Evolutionary conservation across 2,888 invertebrate genomes (phyloP).

Genomic region (Nemapogon koenigi): DNA sequence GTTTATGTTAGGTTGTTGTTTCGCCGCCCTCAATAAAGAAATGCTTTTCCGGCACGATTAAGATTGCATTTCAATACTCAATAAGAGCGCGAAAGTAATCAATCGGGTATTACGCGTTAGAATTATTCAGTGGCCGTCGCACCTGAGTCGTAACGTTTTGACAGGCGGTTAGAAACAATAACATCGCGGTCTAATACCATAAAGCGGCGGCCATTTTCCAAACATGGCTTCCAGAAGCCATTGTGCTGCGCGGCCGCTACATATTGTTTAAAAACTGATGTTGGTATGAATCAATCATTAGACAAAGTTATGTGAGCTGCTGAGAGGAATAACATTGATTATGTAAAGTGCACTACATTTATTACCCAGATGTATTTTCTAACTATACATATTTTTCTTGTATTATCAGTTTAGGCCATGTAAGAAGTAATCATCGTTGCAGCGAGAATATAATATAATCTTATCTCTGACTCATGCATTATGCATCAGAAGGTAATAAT

Average conservation of each 20-base stretch:
- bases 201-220: constrained; percentile 26
- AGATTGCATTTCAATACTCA: constrained; percentile 53
- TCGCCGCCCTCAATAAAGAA: constrained; percentile 7
- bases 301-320: no score
- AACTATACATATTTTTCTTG: no score
- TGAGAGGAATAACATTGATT: no score
- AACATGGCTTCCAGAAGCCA: constrained; percentile 29
- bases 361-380: no score
- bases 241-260: constrained; percentile 16
- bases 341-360: no score
- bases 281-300: no score
- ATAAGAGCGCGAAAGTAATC: constrained; percentile 24
- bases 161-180: constrained; percentile 34
- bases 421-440: no score
- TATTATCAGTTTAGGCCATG: no score
- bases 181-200: constrained; percentile 24
- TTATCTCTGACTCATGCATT: no score
- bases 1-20: constrained; percentile 30
- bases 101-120: constrained; percentile 1
- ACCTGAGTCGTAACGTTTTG: constrained; percentile 23
- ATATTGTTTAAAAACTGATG: no score
- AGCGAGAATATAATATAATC: no score
- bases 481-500: no score
- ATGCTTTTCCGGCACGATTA: constrained; percentile 48
- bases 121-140: constrained; percentile 1